These are phyloP conservation scores for Bellardia bayeri DNA, from an alignment of 2,888 invertebrate species.

Conservation along the genomic window DNA sequence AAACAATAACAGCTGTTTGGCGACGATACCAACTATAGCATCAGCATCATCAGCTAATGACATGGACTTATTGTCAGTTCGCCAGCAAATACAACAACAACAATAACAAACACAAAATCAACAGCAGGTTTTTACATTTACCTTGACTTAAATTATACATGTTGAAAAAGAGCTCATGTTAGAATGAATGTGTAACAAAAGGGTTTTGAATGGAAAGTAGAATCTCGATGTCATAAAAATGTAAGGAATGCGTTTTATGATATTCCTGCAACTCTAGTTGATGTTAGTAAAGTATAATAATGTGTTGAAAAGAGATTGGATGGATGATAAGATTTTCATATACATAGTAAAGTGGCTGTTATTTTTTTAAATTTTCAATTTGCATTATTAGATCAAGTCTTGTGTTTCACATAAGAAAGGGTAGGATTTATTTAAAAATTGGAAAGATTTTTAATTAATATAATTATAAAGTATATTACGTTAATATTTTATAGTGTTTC, in stretches of 20 bases:
- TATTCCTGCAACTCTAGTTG: neutral
- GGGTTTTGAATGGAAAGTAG: neutral
- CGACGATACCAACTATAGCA: constrained; percentile 10
- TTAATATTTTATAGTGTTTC: too few relatives aligned
- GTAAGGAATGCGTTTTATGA: neutral
- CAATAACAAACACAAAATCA: neutral
- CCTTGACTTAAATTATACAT: constrained; percentile 19
- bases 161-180: neutral
- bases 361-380: too few relatives aligned
- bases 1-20: constrained; percentile 63
- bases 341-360: neutral
- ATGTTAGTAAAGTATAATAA: neutral
- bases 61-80: constrained; percentile 2
- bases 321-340: neutral
- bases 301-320: neutral
- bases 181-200: constrained; percentile 20
- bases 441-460: too few relatives aligned
- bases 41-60: constrained; percentile 34
- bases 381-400: too few relatives aligned
- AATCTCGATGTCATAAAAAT: constrained; percentile 1
- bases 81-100: neutral
- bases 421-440: too few relatives aligned
- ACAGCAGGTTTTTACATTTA: constrained; percentile 54
- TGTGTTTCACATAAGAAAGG: too few relatives aligned
- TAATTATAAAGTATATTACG: too few relatives aligned